Percentiles rank a stretch among this genome's conserved stretches.
These are phyloP conservation scores for Chrysina gloriosa DNA, from an alignment of 2,888 invertebrate genomes.

Conservation along the genomic window DNA sequence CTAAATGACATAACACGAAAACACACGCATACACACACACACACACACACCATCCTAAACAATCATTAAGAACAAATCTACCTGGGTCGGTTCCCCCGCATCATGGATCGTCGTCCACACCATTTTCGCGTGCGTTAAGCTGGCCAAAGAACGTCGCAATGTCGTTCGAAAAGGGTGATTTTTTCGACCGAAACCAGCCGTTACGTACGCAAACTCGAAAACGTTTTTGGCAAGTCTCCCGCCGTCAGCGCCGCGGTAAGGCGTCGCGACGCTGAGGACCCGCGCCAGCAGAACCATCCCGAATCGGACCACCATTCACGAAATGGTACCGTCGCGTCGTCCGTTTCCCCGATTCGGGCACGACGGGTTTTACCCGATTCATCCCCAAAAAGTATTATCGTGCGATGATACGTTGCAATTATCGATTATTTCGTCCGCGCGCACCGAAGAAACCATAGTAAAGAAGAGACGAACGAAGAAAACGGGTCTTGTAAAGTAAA, in stretches of 20 bases:
- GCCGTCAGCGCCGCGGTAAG: neutral
- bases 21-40: too few species aligned
- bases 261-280: neutral
- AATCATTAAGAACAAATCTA: too few species aligned
- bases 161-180: neutral
- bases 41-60: too few species aligned
- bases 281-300: neutral
- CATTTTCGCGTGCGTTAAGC: neutral
- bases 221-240: constrained; percentile 23
- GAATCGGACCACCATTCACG: constrained; percentile 15
- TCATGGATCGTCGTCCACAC: constrained; percentile 20
- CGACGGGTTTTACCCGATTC: neutral
- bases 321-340: neutral
- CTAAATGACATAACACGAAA: neutral
- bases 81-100: neutral
- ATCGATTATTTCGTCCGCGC: too few species aligned
- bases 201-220: neutral
- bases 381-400: too few species aligned
- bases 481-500: too few species aligned
- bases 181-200: constrained; percentile 1
- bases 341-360: neutral
- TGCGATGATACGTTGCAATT: too few species aligned
- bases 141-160: neutral
- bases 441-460: too few species aligned
- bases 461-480: too few species aligned